A percentile compares a stretch with the other conserved stretches of the same genome.
These are phyloP conservation scores for Epizoanthus scotinus DNA, from an alignment of 92 coral and sea anemone genomes.

Conservation along the genomic window DNA sequence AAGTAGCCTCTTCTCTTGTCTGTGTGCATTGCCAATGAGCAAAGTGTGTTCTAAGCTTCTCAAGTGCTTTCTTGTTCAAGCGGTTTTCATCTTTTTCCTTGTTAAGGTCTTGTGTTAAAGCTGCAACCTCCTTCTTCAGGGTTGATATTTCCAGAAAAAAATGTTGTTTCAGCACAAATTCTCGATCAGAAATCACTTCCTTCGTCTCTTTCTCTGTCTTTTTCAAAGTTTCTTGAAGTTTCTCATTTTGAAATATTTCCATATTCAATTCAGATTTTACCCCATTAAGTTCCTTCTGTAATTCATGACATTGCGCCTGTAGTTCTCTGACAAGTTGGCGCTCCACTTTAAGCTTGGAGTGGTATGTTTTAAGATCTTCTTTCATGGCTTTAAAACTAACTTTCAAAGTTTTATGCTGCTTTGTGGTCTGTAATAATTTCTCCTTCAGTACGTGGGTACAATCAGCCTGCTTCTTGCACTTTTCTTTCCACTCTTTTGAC, in stretches of 20 bases:
- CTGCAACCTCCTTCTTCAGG: conserved; percentile 56
- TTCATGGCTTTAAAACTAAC: conserved; percentile 87
- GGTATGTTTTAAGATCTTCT: conserved; percentile 74
- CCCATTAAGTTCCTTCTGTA: conserved; percentile 43
- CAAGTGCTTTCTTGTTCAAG: conserved; percentile 79
- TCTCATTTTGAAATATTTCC: conserved; percentile 58
- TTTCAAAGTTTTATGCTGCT: conserved; percentile 76
- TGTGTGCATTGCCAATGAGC: conserved; percentile 52
- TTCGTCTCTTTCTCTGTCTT: conserved; percentile 58
- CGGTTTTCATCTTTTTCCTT: conserved; percentile 73
- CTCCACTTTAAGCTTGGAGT: conserved; percentile 57
- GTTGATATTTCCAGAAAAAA: conserved; percentile 54
- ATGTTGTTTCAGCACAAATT: conserved; percentile 63
- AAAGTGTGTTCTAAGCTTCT: conserved; percentile 86
- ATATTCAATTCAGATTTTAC: conserved; percentile 54
- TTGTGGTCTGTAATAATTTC: conserved; percentile 55
- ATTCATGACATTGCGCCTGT: conserved; percentile 43
- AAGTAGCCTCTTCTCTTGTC: conserved; percentile 9
- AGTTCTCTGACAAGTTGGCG: conserved; percentile 57
- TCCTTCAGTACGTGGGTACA: conserved; percentile 36
- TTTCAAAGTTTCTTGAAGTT: conserved; percentile 46
- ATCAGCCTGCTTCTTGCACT: conserved; percentile 38
- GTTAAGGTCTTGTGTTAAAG: conserved; percentile 49
- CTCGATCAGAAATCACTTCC: conserved; percentile 43
- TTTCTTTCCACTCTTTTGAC: conserved; percentile 57